Base-by-base conservation (phyloP, 2,113 vertebrate genomes). In the Taurulus bubalis region DNA sequence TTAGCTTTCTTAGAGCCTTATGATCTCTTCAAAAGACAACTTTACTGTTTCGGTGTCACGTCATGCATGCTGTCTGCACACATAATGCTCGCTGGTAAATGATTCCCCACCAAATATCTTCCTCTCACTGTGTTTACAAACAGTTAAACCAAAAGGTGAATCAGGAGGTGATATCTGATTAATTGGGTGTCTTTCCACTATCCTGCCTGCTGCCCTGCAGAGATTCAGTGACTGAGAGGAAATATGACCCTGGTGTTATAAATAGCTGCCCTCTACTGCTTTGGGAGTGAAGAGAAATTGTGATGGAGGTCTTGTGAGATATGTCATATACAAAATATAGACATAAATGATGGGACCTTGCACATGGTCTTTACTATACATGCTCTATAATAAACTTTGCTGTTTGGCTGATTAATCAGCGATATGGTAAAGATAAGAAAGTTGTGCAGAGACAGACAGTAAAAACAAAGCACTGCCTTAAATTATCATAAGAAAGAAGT, bases 181-280 rank as follows among this genome's bases (percentile, higher is more conserved):
- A 9, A 30, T 6, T 45, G 16, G 38, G n/a, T 42, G 26, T 47
- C 24, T 26, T 15, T 20, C 32, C 32, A 12, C 34, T 64, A 10
- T 38, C 34, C 34, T 74, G 77, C 47, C 38, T 63, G 56, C 24
- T 47, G 76, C 32, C 55, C 58, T 36, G 30, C 22, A 8, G 16
- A 72, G 20, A 36, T 22, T 8, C 34, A 38, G 34, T 22, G 60
- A 6, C 22, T 38, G 34, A 64, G 22, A 40, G 36, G 18, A 2
- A 20, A 22, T 62, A 55, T 45, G 75, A 87, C 22, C 53, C 7
- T 32, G 11, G 22, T n/a, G 5, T 62, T 71, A 79, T 60, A 83
- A 89, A 80, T 77, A 85, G 30, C 51, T 67, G 59, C 53, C 63
- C 71, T 70, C 14, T 77, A 66, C 26, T 55, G 42, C 83, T 68